A percentile compares a stretch with the other conserved stretches of the same genome.
Evolutionary conservation across 2,113 vertebrate genomes (phyloP).

Genomic region (Marcusenius ussheri): DNA sequence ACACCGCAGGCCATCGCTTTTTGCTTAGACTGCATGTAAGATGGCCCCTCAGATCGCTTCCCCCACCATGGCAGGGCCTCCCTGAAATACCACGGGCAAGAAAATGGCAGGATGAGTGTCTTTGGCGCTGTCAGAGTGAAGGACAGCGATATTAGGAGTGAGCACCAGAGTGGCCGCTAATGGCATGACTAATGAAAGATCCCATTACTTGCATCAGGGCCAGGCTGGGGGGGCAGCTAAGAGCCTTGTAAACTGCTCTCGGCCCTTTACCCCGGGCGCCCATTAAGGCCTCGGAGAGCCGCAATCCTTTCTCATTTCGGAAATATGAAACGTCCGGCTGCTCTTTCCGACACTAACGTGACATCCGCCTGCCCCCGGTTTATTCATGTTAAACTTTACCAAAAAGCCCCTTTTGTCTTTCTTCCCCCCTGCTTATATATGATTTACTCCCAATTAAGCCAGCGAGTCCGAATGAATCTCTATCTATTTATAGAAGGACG

Average conservation of each 20-base stretch:
- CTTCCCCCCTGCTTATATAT: not conserved
- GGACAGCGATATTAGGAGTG: conserved; percentile 42
- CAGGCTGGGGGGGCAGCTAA: conserved; percentile 46
- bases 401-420: conserved; percentile 4
- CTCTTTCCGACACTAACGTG: conserved; percentile 23
- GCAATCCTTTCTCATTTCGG: conserved; percentile 34
- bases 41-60: not conserved
- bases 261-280: conserved; percentile 46
- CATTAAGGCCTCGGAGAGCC: conserved; percentile 36
- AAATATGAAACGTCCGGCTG: conserved; percentile 29
- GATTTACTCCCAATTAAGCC: not conserved
- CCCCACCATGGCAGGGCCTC: not conserved
- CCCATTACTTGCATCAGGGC: conserved; percentile 52
- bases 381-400: conserved; percentile 4
- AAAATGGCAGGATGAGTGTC: conserved; percentile 47
- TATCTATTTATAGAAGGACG: conserved; percentile 12
- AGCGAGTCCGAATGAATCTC: not conserved
- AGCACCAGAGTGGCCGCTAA: conserved; percentile 54
- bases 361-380: conserved; percentile 14
- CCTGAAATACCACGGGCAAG: conserved; percentile 12
- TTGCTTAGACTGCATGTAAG: not conserved
- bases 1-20: not conserved
- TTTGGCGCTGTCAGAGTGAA: conserved; percentile 46
- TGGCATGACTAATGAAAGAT: conserved; percentile 59
- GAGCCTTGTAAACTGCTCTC: conserved; percentile 46